These are phyloP conservation scores for Micropoecilia bifurca DNA, from an alignment of 2,797 vertebrate genomes.

Conservation along the genomic window DNA sequence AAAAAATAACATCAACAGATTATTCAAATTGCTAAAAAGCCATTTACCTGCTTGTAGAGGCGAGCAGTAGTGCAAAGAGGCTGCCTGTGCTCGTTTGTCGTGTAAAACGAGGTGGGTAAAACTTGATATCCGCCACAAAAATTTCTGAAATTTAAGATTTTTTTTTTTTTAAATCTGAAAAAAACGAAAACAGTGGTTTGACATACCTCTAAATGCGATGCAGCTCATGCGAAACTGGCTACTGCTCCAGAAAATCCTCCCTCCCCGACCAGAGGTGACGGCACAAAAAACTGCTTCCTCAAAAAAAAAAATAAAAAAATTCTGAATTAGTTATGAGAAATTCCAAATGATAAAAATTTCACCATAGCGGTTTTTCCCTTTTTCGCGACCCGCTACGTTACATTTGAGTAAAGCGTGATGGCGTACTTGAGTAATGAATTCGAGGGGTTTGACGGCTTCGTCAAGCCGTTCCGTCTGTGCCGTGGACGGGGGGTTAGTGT, in stretches of 20 bases:
- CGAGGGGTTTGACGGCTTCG: conserved; percentile 50
- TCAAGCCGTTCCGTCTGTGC: conserved; percentile 42
- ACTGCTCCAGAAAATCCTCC: conserved; percentile 72
- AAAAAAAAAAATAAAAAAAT: conserved; percentile 57
- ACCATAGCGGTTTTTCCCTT: conserved; percentile 23
- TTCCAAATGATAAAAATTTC: conserved; percentile 64
- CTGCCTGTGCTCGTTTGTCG: conserved; percentile 39
- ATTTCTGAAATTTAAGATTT: conserved; percentile 63
- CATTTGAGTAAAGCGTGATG: conserved; percentile 72
- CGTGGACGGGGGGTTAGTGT: conserved; percentile 49
- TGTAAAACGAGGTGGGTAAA: conserved; percentile 22
- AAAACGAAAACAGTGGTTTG: conserved; percentile 47
- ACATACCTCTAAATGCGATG: conserved; percentile 83
- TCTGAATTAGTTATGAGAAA: conserved; percentile 80
- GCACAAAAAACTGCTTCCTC: conserved; percentile 73
- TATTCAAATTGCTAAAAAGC: conserved; percentile 58
- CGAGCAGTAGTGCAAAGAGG: conserved; percentile 31
- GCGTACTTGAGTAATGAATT: conserved; percentile 60
- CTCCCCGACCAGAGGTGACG: conserved; percentile 75
- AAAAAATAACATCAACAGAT: conserved; percentile 73
- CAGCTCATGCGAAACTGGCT: conserved; percentile 77
- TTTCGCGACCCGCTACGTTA: conserved; percentile 64
- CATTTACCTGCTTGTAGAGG: conserved; percentile 58
- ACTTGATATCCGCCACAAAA: conserved; percentile 57
- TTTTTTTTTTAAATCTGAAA: conserved; percentile 51